Evolutionary conservation across 2,797 vertebrate species (phyloP), one percentile per base, ranked within the genome.

Genomic region (Alfaro cultratus): DNA sequence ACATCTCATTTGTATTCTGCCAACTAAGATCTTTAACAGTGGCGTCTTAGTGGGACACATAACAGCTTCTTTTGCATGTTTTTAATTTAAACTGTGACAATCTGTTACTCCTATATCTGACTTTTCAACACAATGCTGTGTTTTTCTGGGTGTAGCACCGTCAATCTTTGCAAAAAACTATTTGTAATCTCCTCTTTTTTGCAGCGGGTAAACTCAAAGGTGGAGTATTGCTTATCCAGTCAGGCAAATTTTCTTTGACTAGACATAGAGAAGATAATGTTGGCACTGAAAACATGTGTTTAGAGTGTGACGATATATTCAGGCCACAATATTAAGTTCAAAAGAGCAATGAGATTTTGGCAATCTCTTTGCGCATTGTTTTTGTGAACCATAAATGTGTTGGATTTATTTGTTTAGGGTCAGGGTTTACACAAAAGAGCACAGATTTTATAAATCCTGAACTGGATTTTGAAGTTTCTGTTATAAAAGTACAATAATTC

Each of bases 1-100:
- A 89, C 68, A 76, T 71, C 82, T 91, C 89, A 92, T 93, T 90
- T 90, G 82, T 89, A 92, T 93, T 93, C 89, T 74, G 72, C 57
- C 49, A 74, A 67, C 78, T 51, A 83, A 81, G 74, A 82, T 64
- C 53, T 70, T 73, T 7, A 81, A 84, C 43, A 76, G n/a, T 21
- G 31, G 77, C 31, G 34, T 34, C 53, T 57, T 62, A 75, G 46
- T 67, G 43, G 72, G 36, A 74, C 68, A 77, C 45, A 13, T 23
- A 75, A 71, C 34, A 73, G 71, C 76, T 71, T 51, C 70, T 68
- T 62, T 78, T 57, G 78, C 36, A 57, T 76, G n/a, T 75, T 87
- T 55, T 31, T 26, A n/a, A 16, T 23, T 26, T 73, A 62, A 60
- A 31, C 62, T 73, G 29, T 81, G 34, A 82, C 15, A 73, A 70